These are phyloP conservation scores for Trichosurus vulpecula DNA, from an alignment of 2,797 vertebrate genomes.

Conservation along the genomic window DNA sequence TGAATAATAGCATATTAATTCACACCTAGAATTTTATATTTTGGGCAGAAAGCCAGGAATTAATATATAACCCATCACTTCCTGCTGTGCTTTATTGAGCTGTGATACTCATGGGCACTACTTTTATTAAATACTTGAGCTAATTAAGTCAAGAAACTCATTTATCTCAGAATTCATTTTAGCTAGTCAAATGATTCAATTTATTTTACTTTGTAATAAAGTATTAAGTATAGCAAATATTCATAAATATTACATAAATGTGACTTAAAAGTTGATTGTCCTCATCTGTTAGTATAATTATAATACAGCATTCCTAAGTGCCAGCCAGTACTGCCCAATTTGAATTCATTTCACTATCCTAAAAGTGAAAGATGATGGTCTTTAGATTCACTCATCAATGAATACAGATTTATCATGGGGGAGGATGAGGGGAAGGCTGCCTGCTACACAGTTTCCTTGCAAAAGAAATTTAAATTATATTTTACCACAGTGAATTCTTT, in stretches of 20 bases:
- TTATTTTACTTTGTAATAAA: constrained; percentile 35
- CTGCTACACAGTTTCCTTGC: background rate
- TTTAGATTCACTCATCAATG: background rate
- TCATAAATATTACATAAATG: constrained; percentile 34
- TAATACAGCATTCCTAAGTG: constrained; percentile 26
- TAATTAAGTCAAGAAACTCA: constrained; percentile 48
- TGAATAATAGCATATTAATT: constrained; percentile 42
- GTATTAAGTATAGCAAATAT: constrained; percentile 24
- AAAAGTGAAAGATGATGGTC: constrained; percentile 23
- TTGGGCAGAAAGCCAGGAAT: constrained; percentile 27
- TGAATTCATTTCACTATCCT: constrained; percentile 33
- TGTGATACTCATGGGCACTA: background rate
- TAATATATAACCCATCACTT: constrained; percentile 12
- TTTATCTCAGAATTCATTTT: constrained; percentile 33
- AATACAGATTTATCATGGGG: constrained; percentile 30
- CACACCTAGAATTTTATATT: constrained; percentile 23
- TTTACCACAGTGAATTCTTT: background rate
- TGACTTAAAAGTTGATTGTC: constrained; percentile 51
- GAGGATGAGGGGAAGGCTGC: background rate
- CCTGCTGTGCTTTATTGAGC: constrained; percentile 16
- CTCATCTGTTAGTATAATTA: constrained; percentile 32
- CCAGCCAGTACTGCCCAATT: background rate
- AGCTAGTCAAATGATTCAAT: background rate
- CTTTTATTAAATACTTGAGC: constrained; percentile 48
- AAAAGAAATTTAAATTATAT: background rate